Evolutionary conservation across 2,888 invertebrate species (phyloP).

Genomic region (Cryptophagus acutangulus): DNA sequence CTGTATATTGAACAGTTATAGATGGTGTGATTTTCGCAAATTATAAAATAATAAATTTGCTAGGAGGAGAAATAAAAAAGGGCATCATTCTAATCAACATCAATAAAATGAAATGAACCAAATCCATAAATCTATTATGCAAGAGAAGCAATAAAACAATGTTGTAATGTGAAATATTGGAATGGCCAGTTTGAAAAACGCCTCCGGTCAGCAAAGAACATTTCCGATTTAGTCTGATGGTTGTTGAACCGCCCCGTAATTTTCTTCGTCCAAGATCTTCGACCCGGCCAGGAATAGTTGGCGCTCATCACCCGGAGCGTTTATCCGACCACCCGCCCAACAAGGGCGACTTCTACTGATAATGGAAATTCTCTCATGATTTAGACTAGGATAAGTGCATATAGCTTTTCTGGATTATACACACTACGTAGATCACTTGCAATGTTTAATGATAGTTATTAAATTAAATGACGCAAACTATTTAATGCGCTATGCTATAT

Average conservation of each 20-base stretch:
- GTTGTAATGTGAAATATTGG: constrained; percentile 5
- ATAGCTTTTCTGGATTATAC: no score
- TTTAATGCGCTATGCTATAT: no score
- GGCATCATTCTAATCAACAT: no score
- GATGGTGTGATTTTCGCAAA: no score
- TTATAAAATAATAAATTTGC: no score
- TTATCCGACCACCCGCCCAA: constrained; percentile 12
- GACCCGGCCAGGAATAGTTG: constrained; percentile 5
- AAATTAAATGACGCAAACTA: no score
- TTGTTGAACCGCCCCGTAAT: constrained; percentile 5
- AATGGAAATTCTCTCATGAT: constrained; percentile 13
- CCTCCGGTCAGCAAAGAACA: constrained; percentile 3
- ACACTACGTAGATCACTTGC: no score
- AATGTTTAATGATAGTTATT: no score
- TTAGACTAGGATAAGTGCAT: constrained; percentile 10
- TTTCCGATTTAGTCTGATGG: constrained; percentile 5
- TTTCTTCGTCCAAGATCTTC: constrained; percentile 5
- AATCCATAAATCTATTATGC: constrained; percentile 4
- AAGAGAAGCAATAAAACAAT: constrained; percentile 1
- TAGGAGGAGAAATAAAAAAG: no score
- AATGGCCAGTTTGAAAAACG: not conserved
- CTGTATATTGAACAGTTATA: no score
- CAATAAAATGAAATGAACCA: not conserved
- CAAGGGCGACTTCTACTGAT: constrained; percentile 13
- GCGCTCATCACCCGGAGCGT: constrained; percentile 14